Conservation (phyloP, 2,888 invertebrate genomes). For the Panopea generosa region DNA sequence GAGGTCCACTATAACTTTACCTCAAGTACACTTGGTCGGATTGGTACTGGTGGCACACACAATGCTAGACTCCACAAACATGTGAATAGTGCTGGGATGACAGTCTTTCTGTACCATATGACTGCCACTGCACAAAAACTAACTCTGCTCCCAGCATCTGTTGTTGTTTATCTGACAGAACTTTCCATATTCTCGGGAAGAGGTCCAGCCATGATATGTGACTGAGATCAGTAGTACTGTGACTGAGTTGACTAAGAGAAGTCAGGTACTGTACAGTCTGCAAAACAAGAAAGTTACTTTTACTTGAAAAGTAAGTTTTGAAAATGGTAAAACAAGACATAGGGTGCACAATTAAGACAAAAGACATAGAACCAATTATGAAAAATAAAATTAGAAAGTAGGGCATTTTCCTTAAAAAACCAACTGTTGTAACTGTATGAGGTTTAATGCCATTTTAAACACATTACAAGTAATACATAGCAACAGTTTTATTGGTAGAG, state of each 20-base stretch:
- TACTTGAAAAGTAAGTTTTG: too few species aligned
- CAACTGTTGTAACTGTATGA: too few species aligned
- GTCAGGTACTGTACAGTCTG: slow-evolving; percentile 92
- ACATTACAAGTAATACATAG: too few species aligned
- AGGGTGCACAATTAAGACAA: too few species aligned
- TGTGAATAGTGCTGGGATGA: slow-evolving; percentile 96
- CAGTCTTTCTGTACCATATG: slow-evolving; percentile 97
- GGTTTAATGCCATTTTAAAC: too few species aligned
- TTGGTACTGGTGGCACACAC: slow-evolving; percentile 93
- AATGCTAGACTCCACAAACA: slow-evolving; percentile 94
- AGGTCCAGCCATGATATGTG: slow-evolving; percentile 95
- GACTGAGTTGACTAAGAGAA: slow-evolving; percentile 95
- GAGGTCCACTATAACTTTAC: slow-evolving; percentile 69
- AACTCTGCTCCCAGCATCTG: slow-evolving; percentile 93
- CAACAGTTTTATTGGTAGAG: too few species aligned
- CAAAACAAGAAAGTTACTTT: too few species aligned
- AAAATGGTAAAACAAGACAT: too few species aligned
- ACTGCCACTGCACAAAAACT: slow-evolving; percentile 94
- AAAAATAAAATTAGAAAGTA: too few species aligned
- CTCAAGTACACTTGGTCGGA: slow-evolving; percentile 91
- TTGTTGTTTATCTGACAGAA: slow-evolving; percentile 94
- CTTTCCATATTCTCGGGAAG: slow-evolving; percentile 94
- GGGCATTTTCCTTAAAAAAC: too few species aligned
- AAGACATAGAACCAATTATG: too few species aligned
- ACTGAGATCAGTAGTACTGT: slow-evolving; percentile 95